These are phyloP conservation scores for Oncopeltus fasciatus DNA, from an alignment of 1,140 invertebrate genomes.

Conservation along the genomic window DNA sequence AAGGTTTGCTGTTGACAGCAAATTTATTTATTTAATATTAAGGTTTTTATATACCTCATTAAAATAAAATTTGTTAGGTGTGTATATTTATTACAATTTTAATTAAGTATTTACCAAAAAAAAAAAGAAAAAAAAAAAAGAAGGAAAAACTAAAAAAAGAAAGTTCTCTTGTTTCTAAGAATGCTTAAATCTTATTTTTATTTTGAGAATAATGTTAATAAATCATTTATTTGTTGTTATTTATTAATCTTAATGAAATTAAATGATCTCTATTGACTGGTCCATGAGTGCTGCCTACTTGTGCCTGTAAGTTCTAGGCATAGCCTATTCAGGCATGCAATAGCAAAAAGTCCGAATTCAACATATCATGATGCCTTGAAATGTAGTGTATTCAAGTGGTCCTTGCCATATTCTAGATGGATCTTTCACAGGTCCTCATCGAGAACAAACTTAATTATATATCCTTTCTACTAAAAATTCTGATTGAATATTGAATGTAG, in stretches of 20 bases:
- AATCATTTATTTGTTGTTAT: conserved; percentile 1
- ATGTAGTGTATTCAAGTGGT: no score
- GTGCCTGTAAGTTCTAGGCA: neutral
- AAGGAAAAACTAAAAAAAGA: neutral
- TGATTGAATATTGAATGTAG: no score
- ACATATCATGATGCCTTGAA: conserved; percentile 2
- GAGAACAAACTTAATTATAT: neutral
- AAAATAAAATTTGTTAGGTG: neutral
- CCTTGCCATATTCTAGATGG: neutral
- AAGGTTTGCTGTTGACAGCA: neutral
- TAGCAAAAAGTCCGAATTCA: neutral
- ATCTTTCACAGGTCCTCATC: neutral
- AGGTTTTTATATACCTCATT: conserved; percentile 4
- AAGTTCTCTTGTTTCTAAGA: neutral
- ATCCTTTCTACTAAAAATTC: neutral
- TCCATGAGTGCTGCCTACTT: neutral
- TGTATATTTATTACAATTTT: neutral
- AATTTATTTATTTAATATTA: neutral
- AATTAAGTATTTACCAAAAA: neutral
- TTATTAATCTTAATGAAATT: conserved; percentile 1
- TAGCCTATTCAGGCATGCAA: neutral
- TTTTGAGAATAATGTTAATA: conserved; percentile 1
- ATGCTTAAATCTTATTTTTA: neutral
- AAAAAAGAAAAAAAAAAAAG: no score
- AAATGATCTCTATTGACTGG: conserved; percentile 8